These are phyloP conservation scores for Chymomyza costata DNA, from an alignment of 1,140 invertebrate genomes.

Conservation along the genomic window DNA sequence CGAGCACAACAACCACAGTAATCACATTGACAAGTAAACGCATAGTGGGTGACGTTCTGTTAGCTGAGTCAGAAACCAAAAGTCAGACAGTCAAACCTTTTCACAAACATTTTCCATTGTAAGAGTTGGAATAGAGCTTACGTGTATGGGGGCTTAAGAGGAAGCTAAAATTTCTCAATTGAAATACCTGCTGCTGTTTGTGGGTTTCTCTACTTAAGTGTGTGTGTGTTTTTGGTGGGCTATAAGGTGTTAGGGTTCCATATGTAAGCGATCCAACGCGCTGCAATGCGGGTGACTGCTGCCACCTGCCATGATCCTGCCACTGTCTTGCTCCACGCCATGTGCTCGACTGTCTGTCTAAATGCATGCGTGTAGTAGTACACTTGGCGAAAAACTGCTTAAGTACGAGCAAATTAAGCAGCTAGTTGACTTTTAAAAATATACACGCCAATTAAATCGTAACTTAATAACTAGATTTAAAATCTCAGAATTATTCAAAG, in stretches of 20 bases:
- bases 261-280: not conserved
- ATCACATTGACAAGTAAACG: no score
- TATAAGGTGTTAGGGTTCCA: no score
- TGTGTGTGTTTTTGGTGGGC: constrained; percentile 1
- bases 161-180: constrained; percentile 47
- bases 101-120: constrained; percentile 23
- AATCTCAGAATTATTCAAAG: no score
- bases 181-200: constrained; percentile 35
- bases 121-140: constrained; percentile 6
- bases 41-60: no score
- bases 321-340: not conserved
- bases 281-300: not conserved
- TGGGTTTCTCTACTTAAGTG: not conserved
- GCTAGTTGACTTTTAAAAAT: no score
- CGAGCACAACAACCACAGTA: no score
- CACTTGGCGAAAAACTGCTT: no score
- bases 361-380: no score
- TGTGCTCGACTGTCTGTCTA: constrained; percentile 25
- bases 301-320: no score
- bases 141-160: not conserved
- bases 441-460: no score
- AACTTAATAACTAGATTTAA: no score
- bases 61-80: not conserved
- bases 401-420: no score
- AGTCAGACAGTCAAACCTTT: constrained; percentile 4